phyloP scores from a whole-genome alignment of 1,140 invertebrate species.

The Notospermus geniculatus region DNA sequence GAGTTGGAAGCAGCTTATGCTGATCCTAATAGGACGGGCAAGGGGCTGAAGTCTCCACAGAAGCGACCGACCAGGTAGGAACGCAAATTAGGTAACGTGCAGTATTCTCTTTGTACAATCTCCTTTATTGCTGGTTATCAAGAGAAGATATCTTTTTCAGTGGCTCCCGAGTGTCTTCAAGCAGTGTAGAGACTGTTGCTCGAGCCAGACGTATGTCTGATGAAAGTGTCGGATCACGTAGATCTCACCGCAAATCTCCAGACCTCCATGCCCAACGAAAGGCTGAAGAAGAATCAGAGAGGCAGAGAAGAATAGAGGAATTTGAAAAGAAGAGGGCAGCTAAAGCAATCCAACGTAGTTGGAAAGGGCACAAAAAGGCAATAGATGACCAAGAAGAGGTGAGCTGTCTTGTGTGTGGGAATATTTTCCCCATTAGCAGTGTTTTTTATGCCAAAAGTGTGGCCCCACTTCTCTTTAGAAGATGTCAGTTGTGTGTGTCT shows the following conservation, averaged over 20 bases:
- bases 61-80: background rate
- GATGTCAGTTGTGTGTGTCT: background rate
- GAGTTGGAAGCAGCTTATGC: conserved; percentile 21
- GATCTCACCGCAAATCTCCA: background rate
- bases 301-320: conserved; percentile 18
- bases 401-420: background rate
- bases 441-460: too few species aligned
- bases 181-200: background rate
- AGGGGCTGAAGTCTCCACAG: background rate
- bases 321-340: conserved; percentile 33
- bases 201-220: conserved; percentile 13
- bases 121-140: background rate
- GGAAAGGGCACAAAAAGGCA: conserved; percentile 20
- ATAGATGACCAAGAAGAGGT: conserved; percentile 18
- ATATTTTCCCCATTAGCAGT: too few species aligned
- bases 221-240: background rate
- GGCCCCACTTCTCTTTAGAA: too few species aligned
- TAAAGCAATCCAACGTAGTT: conserved; percentile 30
- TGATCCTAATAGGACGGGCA: conserved; percentile 2
- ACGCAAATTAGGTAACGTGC: too few species aligned
- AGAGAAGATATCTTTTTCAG: too few species aligned
- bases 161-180: background rate
- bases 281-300: background rate
- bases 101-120: background rate
- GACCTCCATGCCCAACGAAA: conserved; percentile 10